Evolutionary conservation across 2,888 invertebrate species (phyloP).

Genomic region (Lypha dubia): DNA sequence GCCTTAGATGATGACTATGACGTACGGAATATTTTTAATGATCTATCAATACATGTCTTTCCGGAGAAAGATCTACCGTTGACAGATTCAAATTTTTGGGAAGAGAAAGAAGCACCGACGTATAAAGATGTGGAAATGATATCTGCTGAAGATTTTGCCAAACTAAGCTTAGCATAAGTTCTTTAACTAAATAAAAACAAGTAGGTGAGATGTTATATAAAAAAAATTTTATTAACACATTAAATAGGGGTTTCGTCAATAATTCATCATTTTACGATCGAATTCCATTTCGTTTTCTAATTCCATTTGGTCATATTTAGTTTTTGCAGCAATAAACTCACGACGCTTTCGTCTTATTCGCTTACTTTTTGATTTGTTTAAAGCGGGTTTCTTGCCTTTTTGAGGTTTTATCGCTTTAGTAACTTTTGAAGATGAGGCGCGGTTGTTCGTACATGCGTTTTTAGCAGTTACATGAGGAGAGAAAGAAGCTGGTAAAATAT

Average conservation of each 20-base stretch:
- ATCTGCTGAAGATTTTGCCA: constrained; percentile 72
- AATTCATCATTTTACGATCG: constrained; percentile 50
- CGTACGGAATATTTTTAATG: constrained; percentile 90
- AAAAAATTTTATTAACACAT: background rate
- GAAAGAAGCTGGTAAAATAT: constrained; percentile 78
- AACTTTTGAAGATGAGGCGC: background rate
- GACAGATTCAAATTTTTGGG: constrained; percentile 86
- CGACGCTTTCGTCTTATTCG: constrained; percentile 13
- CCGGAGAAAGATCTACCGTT: constrained; percentile 84
- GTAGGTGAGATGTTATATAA: background rate
- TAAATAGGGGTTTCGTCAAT: background rate
- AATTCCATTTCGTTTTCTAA: constrained; percentile 51
- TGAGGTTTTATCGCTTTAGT: background rate
- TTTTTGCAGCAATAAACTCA: background rate
- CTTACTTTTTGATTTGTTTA: constrained; percentile 9
- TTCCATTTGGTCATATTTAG: background rate
- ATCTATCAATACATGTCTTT: constrained; percentile 90
- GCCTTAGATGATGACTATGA: constrained; percentile 88
- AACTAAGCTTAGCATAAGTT: constrained; percentile 70
- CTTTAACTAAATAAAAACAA: background rate
- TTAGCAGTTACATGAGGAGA: constrained; percentile 36
- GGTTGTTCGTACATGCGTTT: background rate
- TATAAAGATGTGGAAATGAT: constrained; percentile 84
- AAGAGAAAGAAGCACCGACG: constrained; percentile 85
- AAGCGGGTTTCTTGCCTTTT: background rate